Base-by-base conservation (phyloP, 2,797 vertebrate species). In the Microchirus variegatus region DNA sequence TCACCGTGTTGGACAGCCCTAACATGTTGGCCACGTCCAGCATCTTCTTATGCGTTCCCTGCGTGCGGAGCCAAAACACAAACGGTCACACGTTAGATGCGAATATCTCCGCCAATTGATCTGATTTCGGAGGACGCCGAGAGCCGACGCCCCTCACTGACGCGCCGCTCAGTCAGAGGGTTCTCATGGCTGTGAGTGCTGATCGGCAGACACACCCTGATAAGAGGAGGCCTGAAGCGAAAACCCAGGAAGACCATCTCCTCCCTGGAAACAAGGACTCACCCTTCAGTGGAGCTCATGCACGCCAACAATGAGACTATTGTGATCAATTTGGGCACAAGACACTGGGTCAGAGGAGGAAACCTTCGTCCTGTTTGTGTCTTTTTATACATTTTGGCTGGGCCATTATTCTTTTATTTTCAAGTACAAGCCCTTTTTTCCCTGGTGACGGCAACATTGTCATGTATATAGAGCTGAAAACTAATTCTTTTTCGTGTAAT, bases 11-110 rank as follows among this genome's bases (percentile, higher is more conserved):
- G 13, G 97, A 99, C 77, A 99, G 91, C 15, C 97, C 97, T 63
- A 99, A 70, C 95, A 95, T 98, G 89, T 98, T 99, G 62, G 95
- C 98, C 59, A 99, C 95, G 40, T 99, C 97, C 82, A 99, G 91
- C 88, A 99, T 96, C 94, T 98, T 99, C 90, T 97, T 99, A 57
- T 99, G 97, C 56, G 96, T 95, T 13, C 95, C 96, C 97, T 99
- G 86, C 5, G 22, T 37, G 26, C 5, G 63, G 52, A 81, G 53
- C 3, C 38, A n/a, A 68, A 61, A 66, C 49, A 46, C 7, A n/a
- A 19, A 48, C 12, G 11, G 53, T 45, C 53, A 38, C 18, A 11
- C n/a, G 54, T 55, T 35, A 22, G 31, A 64, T 41, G 51, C 53
- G 63, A 65, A 74, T 57, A 78, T 75, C 52, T 10, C 16, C 53